Base-by-base conservation (phyloP, 53 echinoderm and acorn worm species). In the Paelopatides confundens region DNA sequence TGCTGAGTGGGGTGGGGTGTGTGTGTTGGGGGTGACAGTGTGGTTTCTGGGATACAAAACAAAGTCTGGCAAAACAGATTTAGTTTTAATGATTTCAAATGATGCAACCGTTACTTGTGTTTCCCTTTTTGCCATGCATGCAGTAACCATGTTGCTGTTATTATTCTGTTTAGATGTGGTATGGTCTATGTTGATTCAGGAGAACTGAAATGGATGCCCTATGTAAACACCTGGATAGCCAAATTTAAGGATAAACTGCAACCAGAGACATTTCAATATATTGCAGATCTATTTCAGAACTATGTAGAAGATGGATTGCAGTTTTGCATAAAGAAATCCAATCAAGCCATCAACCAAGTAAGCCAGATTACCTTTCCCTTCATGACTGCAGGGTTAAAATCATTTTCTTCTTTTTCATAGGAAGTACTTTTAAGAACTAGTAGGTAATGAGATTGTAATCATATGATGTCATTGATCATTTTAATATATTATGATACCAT, bases 131-230 rank as follows among this genome's bases (percentile, higher is more conserved):
- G n/a, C n/a, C n/a, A n/a, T n/a, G n/a, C n/a, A n/a, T n/a, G n/a
- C n/a, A n/a, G n/a, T n/a, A n/a, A n/a, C n/a, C n/a, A n/a, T n/a
- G n/a, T n/a, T n/a, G 24, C n/a, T 23, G 21, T 58, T 23, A 6
- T 31, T 31, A 29, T 31, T 31, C 18, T 39, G 17, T 49, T 38
- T 65, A 97, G 99, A 78, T 99, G 99, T 87, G 99, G 99, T 68
- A 99, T 99, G 99, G 84, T 83, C 35, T 83, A 63, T 23, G 40
- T 83, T 18, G 99, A 99, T 63, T 96, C 99, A 65, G 99, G 94
- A n/a, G 95, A 99, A 54, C 90, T 99, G 76, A 99, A 99, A 58
- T 99, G 95, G 99, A 92, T 96, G 91, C 99, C 95, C 1, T 94
- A 99, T 29, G 99, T 99, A 29, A 38, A 35, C 82, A 99, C 99